These are phyloP conservation scores for Arvicanthis niloticus DNA, from an alignment of 2,113 vertebrate genomes.

Conservation along the genomic window DNA sequence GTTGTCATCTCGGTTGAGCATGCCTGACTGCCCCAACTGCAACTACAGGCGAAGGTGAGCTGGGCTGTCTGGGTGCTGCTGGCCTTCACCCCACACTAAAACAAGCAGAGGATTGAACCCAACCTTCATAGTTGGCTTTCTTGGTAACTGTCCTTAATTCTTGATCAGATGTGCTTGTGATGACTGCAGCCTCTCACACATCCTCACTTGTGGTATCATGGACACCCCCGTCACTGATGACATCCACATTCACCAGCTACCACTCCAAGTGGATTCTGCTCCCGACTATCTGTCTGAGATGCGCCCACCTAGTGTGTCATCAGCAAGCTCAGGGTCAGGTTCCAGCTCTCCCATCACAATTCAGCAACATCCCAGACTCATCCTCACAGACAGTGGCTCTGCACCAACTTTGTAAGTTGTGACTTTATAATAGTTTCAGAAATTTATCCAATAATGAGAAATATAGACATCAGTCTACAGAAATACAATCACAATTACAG, in stretches of 20 bases:
- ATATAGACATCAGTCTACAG: neutral
- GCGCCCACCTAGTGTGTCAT: conserved; percentile 95
- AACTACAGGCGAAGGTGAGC: conserved; percentile 96
- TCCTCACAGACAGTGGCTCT: conserved; percentile 90
- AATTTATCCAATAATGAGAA: neutral
- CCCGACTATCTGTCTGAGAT: conserved; percentile 94
- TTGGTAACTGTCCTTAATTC: conserved; percentile 68
- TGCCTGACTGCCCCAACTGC: conserved; percentile 99
- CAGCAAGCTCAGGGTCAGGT: conserved; percentile 94
- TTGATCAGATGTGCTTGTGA: conserved; percentile 96
- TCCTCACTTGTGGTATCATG: conserved; percentile 98
- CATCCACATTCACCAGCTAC: conserved; percentile 93
- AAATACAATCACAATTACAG: fast-evolving
- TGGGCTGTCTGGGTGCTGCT: neutral
- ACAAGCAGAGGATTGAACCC: neutral
- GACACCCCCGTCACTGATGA: conserved; percentile 96
- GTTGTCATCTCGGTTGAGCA: conserved; percentile 95
- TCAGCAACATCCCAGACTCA: conserved; percentile 93
- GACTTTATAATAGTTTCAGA: conserved; percentile 11
- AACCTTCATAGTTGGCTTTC: neutral
- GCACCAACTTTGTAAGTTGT: conserved; percentile 93
- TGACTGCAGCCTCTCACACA: conserved; percentile 99
- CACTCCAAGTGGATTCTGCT: conserved; percentile 92
- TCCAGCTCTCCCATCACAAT: conserved; percentile 96
- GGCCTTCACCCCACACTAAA: neutral